phyloP scores from a whole-genome alignment of 1,140 invertebrate species.

The Aphaenogaster ashmeadi region DNA sequence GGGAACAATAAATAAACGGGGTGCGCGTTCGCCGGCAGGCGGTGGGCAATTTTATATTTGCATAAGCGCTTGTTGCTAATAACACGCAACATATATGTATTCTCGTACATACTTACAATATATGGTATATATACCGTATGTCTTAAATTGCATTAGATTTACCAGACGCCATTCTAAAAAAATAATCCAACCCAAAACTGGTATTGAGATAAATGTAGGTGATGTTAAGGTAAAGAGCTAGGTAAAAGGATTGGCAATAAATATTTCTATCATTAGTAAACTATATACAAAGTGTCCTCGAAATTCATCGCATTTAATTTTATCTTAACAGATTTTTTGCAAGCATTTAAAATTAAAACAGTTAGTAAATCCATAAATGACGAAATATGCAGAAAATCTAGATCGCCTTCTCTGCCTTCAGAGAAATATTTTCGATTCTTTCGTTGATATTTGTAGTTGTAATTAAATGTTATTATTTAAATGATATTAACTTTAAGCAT shows the following conservation, averaged over 20 bases:
- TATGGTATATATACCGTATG: background rate
- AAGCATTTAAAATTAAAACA: background rate
- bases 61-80: slow-evolving; percentile 65
- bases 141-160: slow-evolving; percentile 43
- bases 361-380: background rate
- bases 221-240: background rate
- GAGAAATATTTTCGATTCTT: background rate
- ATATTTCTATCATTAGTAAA: background rate
- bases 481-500: background rate
- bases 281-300: background rate
- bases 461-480: background rate
- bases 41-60: slow-evolving; percentile 70
- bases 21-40: slow-evolving; percentile 32
- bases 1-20: slow-evolving; percentile 72
- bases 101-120: background rate
- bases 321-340: background rate
- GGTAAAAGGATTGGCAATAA: slow-evolving; percentile 19
- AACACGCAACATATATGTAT: slow-evolving; percentile 18
- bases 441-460: background rate
- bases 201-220: slow-evolving; percentile 3
- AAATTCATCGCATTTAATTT: slow-evolving; percentile 6
- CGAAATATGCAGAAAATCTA: background rate
- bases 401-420: background rate
- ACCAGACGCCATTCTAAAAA: slow-evolving; percentile 31
- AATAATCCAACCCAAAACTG: slow-evolving; percentile 25